Percentiles rank a stretch among this genome's conserved stretches.
Conservation (phyloP, 2,888 invertebrate species). For the Agrypnus murinus region DNA sequence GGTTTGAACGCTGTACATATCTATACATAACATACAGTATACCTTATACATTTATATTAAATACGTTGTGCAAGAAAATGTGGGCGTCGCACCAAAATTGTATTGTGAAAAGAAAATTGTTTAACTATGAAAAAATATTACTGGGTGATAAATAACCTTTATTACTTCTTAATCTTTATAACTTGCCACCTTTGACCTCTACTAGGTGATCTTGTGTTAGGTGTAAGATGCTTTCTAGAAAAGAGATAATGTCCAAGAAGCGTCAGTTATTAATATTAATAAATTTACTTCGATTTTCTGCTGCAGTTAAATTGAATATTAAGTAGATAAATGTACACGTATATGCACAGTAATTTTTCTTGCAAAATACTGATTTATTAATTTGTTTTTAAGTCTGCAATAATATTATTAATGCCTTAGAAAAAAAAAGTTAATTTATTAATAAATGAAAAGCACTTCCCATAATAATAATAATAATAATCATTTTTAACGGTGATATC, state of each 20-base stretch:
- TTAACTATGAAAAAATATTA: constrained; percentile 16
- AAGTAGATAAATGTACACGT: not conserved
- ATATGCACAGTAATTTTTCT: too few species aligned
- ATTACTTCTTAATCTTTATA: constrained; percentile 35
- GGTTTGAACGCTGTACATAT: too few species aligned
- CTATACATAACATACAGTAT: too few species aligned
- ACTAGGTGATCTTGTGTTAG: constrained; percentile 24
- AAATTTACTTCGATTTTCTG: constrained; percentile 15
- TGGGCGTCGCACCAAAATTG: constrained; percentile 8
- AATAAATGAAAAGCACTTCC: too few species aligned
- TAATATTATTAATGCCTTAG: too few species aligned
- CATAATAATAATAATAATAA: too few species aligned
- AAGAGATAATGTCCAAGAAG: constrained; percentile 10
- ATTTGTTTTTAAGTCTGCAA: too few species aligned
- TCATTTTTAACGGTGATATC: too few species aligned
- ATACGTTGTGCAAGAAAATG: constrained; percentile 11
- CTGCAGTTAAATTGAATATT: constrained; percentile 12
- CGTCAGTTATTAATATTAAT: constrained; percentile 13
- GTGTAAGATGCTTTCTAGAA: constrained; percentile 15
- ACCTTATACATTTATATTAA: not conserved
- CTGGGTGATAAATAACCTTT: constrained; percentile 30
- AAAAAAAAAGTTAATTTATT: too few species aligned
- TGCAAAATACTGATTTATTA: too few species aligned
- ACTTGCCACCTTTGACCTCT: constrained; percentile 34
- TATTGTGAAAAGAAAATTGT: constrained; percentile 21